phyloP scores from a whole-genome alignment of 1,140 invertebrate species.

The Hycleus phaleratus region DNA sequence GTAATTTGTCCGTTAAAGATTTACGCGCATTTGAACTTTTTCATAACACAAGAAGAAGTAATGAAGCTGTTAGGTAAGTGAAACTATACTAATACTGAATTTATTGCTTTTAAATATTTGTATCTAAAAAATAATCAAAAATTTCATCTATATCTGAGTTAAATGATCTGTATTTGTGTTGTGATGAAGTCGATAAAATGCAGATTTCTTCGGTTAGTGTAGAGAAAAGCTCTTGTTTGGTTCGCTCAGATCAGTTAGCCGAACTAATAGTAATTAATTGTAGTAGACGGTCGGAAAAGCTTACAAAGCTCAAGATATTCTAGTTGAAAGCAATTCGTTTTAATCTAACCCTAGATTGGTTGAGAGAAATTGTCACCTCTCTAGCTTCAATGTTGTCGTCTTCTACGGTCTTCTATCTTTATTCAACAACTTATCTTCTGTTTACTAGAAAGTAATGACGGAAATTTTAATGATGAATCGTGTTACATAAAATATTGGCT shows the following conservation, averaged over 20 bases:
- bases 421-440: constrained; percentile 2
- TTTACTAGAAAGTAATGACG: no score
- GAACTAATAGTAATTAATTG: constrained; percentile 18
- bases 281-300: constrained; percentile 9
- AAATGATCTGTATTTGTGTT: no score
- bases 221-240: no score
- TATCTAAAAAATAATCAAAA: no score
- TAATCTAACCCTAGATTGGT: constrained; percentile 22
- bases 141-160: no score
- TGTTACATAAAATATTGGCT: no score
- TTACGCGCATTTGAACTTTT: constrained; percentile 61
- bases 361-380: constrained; percentile 29
- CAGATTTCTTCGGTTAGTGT: no score
- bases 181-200: no score
- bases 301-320: constrained; percentile 22
- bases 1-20: constrained; percentile 18
- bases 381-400: constrained; percentile 29
- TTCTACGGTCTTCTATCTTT: constrained; percentile 12
- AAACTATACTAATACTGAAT: not conserved
- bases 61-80: constrained; percentile 64
- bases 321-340: constrained; percentile 22
- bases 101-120: not conserved
- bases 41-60: constrained; percentile 68
- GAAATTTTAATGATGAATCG: no score
- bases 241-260: no score